A percentile compares a stretch with the other conserved stretches of the same genome.
These are phyloP conservation scores for Eulemur rufifrons DNA, from an alignment of 2,113 vertebrate species.

Conservation along the genomic window DNA sequence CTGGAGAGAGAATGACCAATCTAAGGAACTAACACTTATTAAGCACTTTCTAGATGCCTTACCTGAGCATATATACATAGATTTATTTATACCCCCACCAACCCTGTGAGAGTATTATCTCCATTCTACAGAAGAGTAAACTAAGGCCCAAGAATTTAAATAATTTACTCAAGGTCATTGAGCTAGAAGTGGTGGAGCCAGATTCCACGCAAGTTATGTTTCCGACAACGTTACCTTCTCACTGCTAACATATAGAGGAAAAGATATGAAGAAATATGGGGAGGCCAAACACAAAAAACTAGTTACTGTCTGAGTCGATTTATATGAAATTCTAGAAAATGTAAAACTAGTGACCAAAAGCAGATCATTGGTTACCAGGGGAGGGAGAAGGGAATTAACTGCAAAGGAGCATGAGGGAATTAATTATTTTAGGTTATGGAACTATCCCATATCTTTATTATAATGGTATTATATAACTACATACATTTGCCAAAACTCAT, in stretches of 20 bases:
- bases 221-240: not conserved
- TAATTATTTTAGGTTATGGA: not conserved
- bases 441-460: not conserved
- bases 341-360: not conserved
- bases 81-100: not conserved
- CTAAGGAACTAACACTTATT: not conserved
- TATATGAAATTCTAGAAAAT: not conserved
- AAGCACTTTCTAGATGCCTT: not conserved
- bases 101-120: not conserved
- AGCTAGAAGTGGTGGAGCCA: not conserved
- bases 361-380: not conserved
- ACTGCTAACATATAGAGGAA: not conserved
- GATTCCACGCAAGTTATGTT: not conserved
- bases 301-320: not conserved
- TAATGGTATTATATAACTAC: not conserved
- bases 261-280: not conserved
- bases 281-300: not conserved
- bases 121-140: not conserved
- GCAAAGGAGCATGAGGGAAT: not conserved
- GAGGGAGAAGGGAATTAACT: not conserved
- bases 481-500: not conserved
- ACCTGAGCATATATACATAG: not conserved
- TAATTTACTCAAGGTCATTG: not conserved
- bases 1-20: not conserved
- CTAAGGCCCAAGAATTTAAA: not conserved